Base-by-base conservation (phyloP, 2,113 vertebrate species). In the Ginglymostoma cirratum region DNA sequence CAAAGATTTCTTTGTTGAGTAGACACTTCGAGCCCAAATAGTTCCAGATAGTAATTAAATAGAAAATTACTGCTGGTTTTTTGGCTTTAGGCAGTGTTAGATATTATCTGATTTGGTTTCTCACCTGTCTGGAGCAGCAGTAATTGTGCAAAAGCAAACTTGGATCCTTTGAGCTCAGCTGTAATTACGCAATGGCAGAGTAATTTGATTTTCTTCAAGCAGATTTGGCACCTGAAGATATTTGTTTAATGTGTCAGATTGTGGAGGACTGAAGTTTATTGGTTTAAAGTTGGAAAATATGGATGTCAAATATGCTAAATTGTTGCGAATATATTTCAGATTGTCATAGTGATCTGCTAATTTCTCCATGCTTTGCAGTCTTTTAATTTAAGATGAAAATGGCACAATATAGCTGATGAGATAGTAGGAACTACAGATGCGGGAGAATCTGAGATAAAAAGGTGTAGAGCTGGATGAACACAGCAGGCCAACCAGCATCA, bases 81-180 rank as follows among this genome's bases (percentile, higher is more conserved):
- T 97, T 97, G 97, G 97, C 97, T 98, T 97, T 97, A 98, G 97
- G 97, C 98, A 98, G 98, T 97, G 97, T 97, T 97, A 98, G 97
- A 98, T 99, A 97, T 98, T 98, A 98, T 98, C 98, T 96, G 96
- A 97, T 96, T 98, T 97, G 97, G 98, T 98, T 99, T 98, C 97
- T 98, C 98, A 98, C 98, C 98, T 98, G 98, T 98, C 98, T 98
- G 96, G 97, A 98, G 98, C 98, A 97, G 97, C 96, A 87, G 96
- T 98, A 98, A 99, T 99, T 98, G 99, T 97, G 98, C 98, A 97
- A 98, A 97, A 98, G 98, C 98, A 98, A 98, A 98, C 97, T 98
- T 98, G 97, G 97, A 97, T 96, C 97, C 97, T 97, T 96, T 97
- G 97, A 97, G 97, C 98, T 97, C 96, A 90, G 52, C 97, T 98